These are phyloP conservation scores for Anthonomus grandis DNA, from an alignment of 1,140 invertebrate species.

Conservation along the genomic window DNA sequence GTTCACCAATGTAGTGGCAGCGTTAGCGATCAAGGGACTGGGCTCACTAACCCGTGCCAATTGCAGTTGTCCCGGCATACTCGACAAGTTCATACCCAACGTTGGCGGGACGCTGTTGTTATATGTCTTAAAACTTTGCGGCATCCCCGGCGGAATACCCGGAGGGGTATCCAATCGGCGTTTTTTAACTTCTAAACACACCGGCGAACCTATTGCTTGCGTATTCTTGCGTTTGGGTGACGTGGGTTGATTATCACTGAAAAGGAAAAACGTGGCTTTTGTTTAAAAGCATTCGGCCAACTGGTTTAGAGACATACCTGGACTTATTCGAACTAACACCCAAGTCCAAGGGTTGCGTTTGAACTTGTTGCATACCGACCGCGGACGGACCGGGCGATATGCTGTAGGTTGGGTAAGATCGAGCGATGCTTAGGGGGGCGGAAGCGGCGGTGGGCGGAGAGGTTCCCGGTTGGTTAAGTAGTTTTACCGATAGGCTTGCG, in stretches of 20 bases:
- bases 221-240: conserved; percentile 59
- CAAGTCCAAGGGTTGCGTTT: conserved; percentile 72
- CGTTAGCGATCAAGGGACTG: conserved; percentile 67
- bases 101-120: conserved; percentile 16
- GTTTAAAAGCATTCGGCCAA: background rate
- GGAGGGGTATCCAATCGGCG: conserved; percentile 49
- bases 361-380: conserved; percentile 45
- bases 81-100: conserved; percentile 34
- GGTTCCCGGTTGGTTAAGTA: conserved; percentile 44
- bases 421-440: conserved; percentile 52
- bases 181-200: conserved; percentile 56
- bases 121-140: conserved; percentile 18
- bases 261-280: conserved; percentile 5
- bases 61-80: conserved; percentile 47
- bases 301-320: too few relatives aligned
- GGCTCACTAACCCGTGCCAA: conserved; percentile 63
- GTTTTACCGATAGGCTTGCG: conserved; percentile 49
- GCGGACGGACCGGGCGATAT: conserved; percentile 12
- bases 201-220: conserved; percentile 44
- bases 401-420: conserved; percentile 49
- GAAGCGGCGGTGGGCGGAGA: conserved; percentile 54
- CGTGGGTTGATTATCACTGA: conserved; percentile 41
- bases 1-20: conserved; percentile 68
- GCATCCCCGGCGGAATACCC: conserved; percentile 29
- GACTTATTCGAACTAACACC: conserved; percentile 57